Conservation (phyloP, 2,113 vertebrate species). For the Tiliqua scincoides region DNA sequence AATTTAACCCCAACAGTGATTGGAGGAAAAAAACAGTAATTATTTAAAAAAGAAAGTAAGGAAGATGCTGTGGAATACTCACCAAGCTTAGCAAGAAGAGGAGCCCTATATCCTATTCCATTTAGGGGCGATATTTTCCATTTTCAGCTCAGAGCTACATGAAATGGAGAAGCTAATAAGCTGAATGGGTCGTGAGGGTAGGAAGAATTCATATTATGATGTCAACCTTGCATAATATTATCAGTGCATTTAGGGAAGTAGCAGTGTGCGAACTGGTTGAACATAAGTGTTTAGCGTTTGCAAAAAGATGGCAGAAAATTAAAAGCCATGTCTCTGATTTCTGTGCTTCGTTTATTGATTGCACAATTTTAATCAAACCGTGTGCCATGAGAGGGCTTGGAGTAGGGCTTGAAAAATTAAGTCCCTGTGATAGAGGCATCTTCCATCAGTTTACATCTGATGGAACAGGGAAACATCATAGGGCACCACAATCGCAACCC, state of each 20-base stretch:
- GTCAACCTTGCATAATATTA: constrained; percentile 23
- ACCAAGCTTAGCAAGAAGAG: not conserved
- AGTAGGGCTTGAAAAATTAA: not conserved
- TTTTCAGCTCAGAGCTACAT: constrained; percentile 8
- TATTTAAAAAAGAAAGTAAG: no score
- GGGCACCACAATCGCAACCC: not conserved
- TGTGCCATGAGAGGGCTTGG: not conserved
- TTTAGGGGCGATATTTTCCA: not conserved
- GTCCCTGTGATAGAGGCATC: no score
- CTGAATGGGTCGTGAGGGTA: not conserved
- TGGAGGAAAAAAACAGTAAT: not conserved
- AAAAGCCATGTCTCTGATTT: not conserved
- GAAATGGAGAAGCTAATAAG: constrained; percentile 16
- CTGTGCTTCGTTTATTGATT: not conserved
- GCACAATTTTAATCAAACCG: constrained; percentile 22
- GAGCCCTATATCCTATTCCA: not conserved
- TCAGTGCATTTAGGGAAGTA: constrained; percentile 2
- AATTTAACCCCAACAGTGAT: not conserved
- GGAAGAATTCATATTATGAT: constrained; percentile 31
- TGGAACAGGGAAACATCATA: not conserved
- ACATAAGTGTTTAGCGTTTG: constrained; percentile 15
- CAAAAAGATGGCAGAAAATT: not conserved
- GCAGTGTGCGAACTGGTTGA: constrained; percentile 11
- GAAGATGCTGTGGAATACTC: not conserved
- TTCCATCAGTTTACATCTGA: not conserved